Conservation (phyloP, 2,888 invertebrate species). For the Clusia tigrina region DNA sequence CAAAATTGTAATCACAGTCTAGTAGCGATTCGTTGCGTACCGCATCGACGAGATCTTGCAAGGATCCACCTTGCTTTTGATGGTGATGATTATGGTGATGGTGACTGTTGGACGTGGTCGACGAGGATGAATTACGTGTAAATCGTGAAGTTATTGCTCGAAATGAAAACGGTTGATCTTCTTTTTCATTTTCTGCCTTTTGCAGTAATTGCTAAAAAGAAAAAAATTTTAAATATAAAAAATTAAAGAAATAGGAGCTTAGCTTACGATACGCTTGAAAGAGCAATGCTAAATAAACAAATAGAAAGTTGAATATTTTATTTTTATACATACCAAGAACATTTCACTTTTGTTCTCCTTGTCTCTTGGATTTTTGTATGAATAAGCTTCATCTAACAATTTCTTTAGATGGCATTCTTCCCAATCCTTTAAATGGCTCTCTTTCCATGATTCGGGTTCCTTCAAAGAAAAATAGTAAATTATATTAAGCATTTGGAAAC, state of each 20-base stretch:
- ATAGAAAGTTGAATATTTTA: no score
- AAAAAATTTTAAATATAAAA: no score
- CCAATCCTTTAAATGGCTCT: conserved; percentile 68
- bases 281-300: no score
- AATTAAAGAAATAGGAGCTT: no score
- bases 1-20: conserved; percentile 58
- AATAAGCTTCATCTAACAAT: conserved; percentile 83
- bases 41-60: conserved; percentile 71
- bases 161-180: conserved; percentile 57
- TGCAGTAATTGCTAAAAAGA: conserved; percentile 75
- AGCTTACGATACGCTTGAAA: no score
- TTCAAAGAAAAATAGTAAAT: conserved; percentile 32
- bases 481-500: neutral
- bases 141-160: conserved; percentile 60
- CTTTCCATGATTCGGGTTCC: conserved; percentile 55
- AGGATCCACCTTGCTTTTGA: conserved; percentile 69
- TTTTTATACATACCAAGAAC: conserved; percentile 73
- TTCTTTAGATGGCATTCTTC: conserved; percentile 81
- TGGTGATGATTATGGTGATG: conserved; percentile 44
- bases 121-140: conserved; percentile 50
- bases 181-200: conserved; percentile 80
- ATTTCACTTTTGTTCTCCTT: conserved; percentile 84
- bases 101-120: conserved; percentile 31
- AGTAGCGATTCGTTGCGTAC: conserved; percentile 56
- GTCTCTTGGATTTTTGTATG: conserved; percentile 85